phyloP scores from a whole-genome alignment of 2,113 vertebrate genomes.

The Chionomys nivalis region DNA sequence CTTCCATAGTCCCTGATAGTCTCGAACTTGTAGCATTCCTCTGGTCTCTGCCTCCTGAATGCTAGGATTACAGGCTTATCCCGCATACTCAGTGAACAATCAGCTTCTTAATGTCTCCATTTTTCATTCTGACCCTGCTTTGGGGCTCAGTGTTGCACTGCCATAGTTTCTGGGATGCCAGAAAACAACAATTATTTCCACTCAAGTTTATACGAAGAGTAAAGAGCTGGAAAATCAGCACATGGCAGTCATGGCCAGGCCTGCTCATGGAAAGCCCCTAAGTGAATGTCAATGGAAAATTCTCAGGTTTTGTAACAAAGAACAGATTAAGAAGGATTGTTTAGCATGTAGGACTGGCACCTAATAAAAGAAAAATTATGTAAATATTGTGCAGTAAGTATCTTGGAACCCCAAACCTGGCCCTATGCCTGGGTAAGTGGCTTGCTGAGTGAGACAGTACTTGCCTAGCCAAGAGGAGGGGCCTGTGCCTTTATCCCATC shows the following conservation, averaged over 20 bases:
- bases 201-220: neutral
- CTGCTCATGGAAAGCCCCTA: conserved; percentile 15
- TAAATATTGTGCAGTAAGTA: neutral
- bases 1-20: neutral
- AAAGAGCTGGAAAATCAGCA: neutral
- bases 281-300: neutral
- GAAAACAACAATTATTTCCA: neutral
- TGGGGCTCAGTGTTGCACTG: neutral
- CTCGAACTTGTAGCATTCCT: neutral
- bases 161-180: neutral
- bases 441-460: neutral
- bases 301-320: neutral
- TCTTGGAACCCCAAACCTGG: neutral
- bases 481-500: neutral
- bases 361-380: neutral
- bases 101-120: neutral
- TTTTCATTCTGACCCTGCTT: neutral
- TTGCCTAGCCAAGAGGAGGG: neutral
- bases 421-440: neutral
- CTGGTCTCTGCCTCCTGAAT: neutral
- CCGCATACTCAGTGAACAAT: neutral
- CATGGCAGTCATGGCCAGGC: neutral
- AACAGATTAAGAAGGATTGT: conserved; percentile 20
- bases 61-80: neutral
- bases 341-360: neutral